phyloP scores from a whole-genome alignment of 2,113 vertebrate species.

The Spea multiplicata region DNA sequence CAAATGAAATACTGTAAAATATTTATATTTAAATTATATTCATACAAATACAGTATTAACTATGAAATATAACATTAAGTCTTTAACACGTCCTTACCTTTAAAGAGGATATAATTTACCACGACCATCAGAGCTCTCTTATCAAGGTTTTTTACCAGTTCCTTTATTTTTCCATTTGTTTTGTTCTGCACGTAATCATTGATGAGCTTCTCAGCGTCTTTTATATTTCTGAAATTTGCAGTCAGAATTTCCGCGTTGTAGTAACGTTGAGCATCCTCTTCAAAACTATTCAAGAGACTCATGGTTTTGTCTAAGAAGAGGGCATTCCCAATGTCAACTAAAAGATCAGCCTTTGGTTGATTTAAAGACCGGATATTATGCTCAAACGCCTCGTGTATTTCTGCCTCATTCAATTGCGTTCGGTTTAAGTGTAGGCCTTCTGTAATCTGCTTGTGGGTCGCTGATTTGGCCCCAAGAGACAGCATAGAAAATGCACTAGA shows the following conservation, averaged over 20 bases:
- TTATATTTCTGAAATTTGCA: conserved; percentile 66
- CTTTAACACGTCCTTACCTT: conserved; percentile 55
- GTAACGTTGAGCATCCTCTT: conserved; percentile 53
- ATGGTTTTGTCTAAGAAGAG: conserved; percentile 57
- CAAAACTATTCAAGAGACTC: conserved; percentile 55
- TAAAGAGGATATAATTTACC: conserved; percentile 70
- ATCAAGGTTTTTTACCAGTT: conserved; percentile 66
- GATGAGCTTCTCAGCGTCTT: conserved; percentile 59
- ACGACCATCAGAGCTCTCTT: conserved; percentile 64
- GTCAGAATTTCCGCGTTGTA: conserved; percentile 61
- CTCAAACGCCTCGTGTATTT: conserved; percentile 60
- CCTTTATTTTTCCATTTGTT: conserved; percentile 66
- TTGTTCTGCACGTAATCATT: conserved; percentile 64
- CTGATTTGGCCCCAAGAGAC: conserved; percentile 53
- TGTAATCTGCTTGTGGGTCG: conserved; percentile 64
- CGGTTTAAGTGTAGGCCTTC: conserved; percentile 60
- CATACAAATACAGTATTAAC: no score
- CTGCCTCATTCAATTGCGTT: conserved; percentile 23
- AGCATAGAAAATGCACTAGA: conserved; percentile 60
- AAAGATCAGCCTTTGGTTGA: conserved; percentile 53
- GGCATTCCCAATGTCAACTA: conserved; percentile 60
- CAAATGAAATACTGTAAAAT: no score
- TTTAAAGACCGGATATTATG: conserved; percentile 60
- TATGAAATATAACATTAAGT: no score
- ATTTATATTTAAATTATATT: no score